These are phyloP conservation scores for Leptopilina clavipes DNA, from an alignment of 1,140 invertebrate genomes.

Conservation along the genomic window DNA sequence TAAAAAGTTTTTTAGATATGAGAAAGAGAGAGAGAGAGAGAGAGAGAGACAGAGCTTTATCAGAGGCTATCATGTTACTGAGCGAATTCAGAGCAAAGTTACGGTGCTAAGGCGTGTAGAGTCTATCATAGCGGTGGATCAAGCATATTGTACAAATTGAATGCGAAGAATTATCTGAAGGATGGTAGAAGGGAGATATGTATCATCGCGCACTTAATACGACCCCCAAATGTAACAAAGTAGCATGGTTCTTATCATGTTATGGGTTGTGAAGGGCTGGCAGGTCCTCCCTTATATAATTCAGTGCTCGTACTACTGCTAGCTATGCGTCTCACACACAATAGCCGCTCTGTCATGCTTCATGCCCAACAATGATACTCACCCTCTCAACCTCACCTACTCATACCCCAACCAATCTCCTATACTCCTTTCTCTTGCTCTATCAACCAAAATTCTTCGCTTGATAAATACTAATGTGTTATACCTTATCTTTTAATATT, in stretches of 20 bases:
- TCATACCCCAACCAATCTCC: background rate
- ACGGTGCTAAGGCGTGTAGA: conserved; percentile 18
- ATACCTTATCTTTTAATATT: background rate
- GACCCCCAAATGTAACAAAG: conserved; percentile 70
- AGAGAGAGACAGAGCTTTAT: background rate
- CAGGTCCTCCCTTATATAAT: conserved; percentile 45
- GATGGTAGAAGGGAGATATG: conserved; percentile 60
- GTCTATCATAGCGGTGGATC: conserved; percentile 54
- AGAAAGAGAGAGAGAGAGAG: background rate
- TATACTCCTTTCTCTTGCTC: background rate
- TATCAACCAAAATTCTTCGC: conserved; percentile 2
- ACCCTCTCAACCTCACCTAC: conserved; percentile 52
- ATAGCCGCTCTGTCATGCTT: conserved; percentile 71
- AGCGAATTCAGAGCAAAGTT: background rate
- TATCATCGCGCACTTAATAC: conserved; percentile 70
- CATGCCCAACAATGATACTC: conserved; percentile 71
- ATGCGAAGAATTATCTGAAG: conserved; percentile 71
- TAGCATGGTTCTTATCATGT: conserved; percentile 74
- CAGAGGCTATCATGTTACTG: conserved; percentile 15
- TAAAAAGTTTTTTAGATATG: background rate
- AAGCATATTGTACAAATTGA: conserved; percentile 73
- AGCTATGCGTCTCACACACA: conserved; percentile 69
- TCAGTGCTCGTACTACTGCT: conserved; percentile 42
- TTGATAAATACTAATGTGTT: background rate
- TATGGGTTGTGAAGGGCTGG: conserved; percentile 58